Percentiles rank a stretch among this genome's conserved stretches.
Conservation (phyloP, 2,113 vertebrate species). For the Cinclus cinclus region DNA sequence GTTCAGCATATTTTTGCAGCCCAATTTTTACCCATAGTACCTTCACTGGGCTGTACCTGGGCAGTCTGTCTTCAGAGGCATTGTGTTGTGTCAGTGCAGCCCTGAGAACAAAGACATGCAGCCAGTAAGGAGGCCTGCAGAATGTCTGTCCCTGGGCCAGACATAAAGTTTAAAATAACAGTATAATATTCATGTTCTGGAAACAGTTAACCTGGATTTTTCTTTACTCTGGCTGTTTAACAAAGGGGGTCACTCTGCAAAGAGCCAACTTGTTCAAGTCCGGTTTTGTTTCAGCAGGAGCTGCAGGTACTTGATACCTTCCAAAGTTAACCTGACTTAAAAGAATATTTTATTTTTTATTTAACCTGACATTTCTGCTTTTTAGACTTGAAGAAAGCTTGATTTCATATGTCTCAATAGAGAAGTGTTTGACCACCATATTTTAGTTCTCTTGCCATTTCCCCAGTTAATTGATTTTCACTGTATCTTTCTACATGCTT, state of each 20-base stretch:
- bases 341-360: background rate
- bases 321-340: background rate
- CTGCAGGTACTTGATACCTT: background rate
- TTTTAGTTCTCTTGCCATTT: constrained; percentile 7
- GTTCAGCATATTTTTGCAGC: background rate
- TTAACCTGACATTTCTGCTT: background rate
- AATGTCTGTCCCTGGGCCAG: background rate
- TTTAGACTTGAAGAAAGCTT: background rate
- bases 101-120: background rate
- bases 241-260: background rate
- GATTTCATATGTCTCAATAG: background rate
- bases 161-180: background rate
- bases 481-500: background rate
- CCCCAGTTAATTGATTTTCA: constrained; percentile 15
- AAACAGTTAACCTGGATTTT: background rate
- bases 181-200: background rate
- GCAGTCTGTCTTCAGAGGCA: fast-evolving
- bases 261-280: background rate
- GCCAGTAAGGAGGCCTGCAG: background rate
- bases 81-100: background rate
- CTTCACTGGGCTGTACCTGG: background rate
- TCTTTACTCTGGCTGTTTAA: background rate
- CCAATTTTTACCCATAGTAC: background rate
- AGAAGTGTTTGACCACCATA: background rate
- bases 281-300: background rate